Evolutionary conservation across 92 coral and sea anemone species (phyloP), one percentile per base, ranked within the genome.

Genomic region (Zoanthus sociatus): DNA sequence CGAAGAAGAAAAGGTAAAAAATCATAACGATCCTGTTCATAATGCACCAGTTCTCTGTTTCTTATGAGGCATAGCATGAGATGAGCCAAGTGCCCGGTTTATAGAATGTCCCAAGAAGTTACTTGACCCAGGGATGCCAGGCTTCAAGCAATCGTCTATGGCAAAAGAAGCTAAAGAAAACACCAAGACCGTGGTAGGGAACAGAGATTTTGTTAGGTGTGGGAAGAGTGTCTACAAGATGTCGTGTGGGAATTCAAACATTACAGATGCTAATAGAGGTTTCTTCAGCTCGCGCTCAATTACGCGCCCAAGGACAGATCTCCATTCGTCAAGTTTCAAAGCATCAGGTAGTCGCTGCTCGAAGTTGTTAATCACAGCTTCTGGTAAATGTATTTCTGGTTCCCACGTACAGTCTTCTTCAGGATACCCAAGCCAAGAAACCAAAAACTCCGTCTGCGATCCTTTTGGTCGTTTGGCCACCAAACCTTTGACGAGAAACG

Each of bases 271-370:
- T 13, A 71, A 45, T 6, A 71, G 78, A 18, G 78, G 11, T 73
- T 73, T 73, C 56, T 44, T 73, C 46, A 73, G 78, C 53, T 73
- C 10, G 6, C 78, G 58, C 60, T 73, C 54, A 11, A 73, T 13
- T 42, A 73, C 58, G 53, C 58, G 21, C 56, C 78, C 56, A 17
- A 73, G 31, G 78, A 73, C 78, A 73, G 78, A 73, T 46, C 78
- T 46, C 78, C 78, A 73, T 44, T 73, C 33, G 2, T 46, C 56
- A 46, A 73, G 78, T 73, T 56, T 73, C 30, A 13, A 44, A 44
- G 55, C 78, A 5, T 73, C 58, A 16, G 55, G 26, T 26, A 9
- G 56, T 17, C 56, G 78, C 53, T 73, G 78, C 21, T 73, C 78
- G 78, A 73, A 73, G 55, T 15, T 44, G 78, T 46, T 17, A 7